These are phyloP conservation scores for Arothron firmamentum DNA, from an alignment of 2,113 vertebrate genomes.

Conservation along the genomic window DNA sequence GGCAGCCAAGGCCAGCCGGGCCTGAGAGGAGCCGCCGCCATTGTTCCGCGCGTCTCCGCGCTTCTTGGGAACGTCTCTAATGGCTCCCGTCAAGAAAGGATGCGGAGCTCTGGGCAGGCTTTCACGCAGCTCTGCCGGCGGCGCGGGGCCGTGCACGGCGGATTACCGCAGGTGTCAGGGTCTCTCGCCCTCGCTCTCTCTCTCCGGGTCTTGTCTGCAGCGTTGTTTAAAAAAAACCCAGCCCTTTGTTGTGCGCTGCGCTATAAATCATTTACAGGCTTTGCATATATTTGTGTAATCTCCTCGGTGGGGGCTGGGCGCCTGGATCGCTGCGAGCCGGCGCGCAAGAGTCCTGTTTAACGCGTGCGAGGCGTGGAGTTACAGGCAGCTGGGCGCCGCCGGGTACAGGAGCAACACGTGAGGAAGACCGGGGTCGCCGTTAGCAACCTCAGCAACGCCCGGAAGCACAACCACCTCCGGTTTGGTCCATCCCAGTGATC, in stretches of 20 bases:
- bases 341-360: constrained; percentile 27
- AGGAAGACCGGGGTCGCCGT: too few relatives aligned
- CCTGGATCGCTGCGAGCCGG: constrained; percentile 45
- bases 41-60: background rate
- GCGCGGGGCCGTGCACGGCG: constrained; percentile 13
- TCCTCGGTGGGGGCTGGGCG: constrained; percentile 61
- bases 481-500: constrained; percentile 9
- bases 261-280: constrained; percentile 77
- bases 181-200: constrained; percentile 22
- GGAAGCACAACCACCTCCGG: background rate
- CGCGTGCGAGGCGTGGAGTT: constrained; percentile 5
- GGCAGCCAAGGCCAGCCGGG: constrained; percentile 56
- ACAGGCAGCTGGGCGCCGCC: too few relatives aligned
- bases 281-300: constrained; percentile 76
- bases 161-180: constrained; percentile 42
- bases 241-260: constrained; percentile 66
- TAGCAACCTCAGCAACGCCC: background rate
- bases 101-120: constrained; percentile 16
- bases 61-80: background rate
- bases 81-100: constrained; percentile 1
- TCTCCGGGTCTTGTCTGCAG: constrained; percentile 39
- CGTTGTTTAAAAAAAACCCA: constrained; percentile 53
- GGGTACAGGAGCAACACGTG: too few relatives aligned
- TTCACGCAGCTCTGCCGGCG: constrained; percentile 1
- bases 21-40: constrained; percentile 37